Evolutionary conservation across 2,797 vertebrate genomes (phyloP).

Genomic region (Siniperca obscura): DNA sequence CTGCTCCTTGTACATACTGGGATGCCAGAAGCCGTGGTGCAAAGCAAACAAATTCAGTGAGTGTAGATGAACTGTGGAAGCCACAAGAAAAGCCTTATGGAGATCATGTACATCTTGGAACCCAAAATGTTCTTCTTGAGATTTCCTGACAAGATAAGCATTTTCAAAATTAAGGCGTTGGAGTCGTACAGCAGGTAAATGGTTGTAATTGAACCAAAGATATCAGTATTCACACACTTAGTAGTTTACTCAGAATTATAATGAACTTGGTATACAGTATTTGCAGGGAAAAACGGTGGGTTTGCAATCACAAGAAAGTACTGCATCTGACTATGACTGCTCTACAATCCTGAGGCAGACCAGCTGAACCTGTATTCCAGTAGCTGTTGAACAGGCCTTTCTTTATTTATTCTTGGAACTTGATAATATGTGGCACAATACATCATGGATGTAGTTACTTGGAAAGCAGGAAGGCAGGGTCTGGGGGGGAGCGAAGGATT

Average conservation of each 20-base stretch:
- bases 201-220: neutral
- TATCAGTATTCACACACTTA: neutral
- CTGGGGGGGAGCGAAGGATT: neutral
- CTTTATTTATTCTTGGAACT: neutral
- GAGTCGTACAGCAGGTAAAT: neutral
- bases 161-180: neutral
- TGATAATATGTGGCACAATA: neutral
- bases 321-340: slow-evolving; percentile 6
- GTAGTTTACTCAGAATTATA: neutral
- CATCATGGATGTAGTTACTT: neutral
- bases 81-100: neutral
- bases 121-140: neutral
- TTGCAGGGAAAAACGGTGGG: neutral
- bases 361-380: neutral
- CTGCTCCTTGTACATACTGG: slow-evolving; percentile 15
- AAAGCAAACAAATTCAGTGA: slow-evolving; percentile 11
- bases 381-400: neutral
- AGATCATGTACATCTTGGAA: neutral
- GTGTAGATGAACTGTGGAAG: slow-evolving; percentile 11
- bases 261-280: neutral
- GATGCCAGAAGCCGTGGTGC: slow-evolving; percentile 7
- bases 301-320: neutral
- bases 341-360: slow-evolving; percentile 9
- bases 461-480: neutral
- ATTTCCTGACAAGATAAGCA: neutral